These are phyloP conservation scores for Pseudococcus longispinus DNA, from an alignment of 2,888 invertebrate species.

Conservation along the genomic window DNA sequence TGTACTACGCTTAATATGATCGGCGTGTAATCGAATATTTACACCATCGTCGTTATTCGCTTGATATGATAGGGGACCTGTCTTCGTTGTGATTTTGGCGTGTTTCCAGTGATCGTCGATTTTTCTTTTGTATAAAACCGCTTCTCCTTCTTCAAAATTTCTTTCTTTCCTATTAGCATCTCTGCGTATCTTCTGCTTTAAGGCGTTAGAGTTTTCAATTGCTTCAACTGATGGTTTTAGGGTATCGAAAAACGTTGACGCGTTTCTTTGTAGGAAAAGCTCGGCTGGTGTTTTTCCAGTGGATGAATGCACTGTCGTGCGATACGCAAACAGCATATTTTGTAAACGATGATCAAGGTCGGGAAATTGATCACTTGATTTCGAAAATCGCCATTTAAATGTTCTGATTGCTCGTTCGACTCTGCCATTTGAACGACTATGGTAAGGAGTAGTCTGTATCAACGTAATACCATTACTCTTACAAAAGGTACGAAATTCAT, in stretches of 20 bases:
- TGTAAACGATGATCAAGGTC: conserved; percentile 8
- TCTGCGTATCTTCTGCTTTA: not conserved
- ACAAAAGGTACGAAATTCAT: conserved; percentile 58
- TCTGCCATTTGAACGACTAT: conserved; percentile 58
- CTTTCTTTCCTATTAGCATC: not conserved
- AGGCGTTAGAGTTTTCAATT: not conserved
- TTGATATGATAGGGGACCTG: not conserved
- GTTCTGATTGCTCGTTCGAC: conserved; percentile 58
- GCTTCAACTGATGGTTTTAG: not conserved
- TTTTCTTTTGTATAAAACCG: not conserved
- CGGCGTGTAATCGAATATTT: not conserved
- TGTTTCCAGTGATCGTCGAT: not conserved
- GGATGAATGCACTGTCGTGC: conserved; percentile 24
- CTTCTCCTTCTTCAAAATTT: not conserved
- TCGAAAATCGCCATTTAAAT: conserved; percentile 19
- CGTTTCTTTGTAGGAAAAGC: not conserved
- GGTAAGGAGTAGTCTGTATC: conserved; percentile 58
- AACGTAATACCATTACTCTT: conserved; percentile 52
- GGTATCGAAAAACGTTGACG: not conserved
- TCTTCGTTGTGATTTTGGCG: not conserved
- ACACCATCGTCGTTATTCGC: not conserved
- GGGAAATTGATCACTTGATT: not conserved
- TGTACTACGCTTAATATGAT: not conserved
- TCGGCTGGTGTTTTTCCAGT: conserved; percentile 42
- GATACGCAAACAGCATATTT: conserved; percentile 44